Evolutionary conservation across 2,113 vertebrate genomes (phyloP).

Genomic region (Myanophis thanlyinensis): DNA sequence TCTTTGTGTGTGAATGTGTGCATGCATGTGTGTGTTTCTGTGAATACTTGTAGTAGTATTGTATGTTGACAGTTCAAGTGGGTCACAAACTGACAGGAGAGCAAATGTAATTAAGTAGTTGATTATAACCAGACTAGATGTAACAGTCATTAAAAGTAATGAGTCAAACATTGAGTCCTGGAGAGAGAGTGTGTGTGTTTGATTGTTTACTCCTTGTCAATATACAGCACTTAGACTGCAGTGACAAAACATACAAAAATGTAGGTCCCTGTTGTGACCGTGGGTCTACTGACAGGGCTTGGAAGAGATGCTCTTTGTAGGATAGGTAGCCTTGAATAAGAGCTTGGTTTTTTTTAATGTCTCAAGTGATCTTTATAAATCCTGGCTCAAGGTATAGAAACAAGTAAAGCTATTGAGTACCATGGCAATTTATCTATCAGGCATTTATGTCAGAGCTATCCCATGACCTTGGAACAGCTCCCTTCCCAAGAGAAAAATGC

Average conservation of each 20-base stretch:
- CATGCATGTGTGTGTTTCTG: not conserved
- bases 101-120: not conserved
- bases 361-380: not conserved
- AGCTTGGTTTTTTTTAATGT: not conserved
- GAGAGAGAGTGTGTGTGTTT: not conserved
- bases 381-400: not conserved
- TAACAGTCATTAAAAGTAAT: not conserved
- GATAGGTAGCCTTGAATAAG: not conserved
- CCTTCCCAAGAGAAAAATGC: not conserved
- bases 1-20: not conserved
- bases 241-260: not conserved
- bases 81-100: not conserved
- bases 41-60: not conserved
- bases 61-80: not conserved
- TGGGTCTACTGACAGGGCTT: not conserved
- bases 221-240: not conserved
- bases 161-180: not conserved
- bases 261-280: not conserved
- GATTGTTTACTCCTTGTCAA: not conserved
- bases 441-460: constrained; percentile 7
- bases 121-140: not conserved
- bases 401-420: not conserved
- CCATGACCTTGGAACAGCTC: not conserved
- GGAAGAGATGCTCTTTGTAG: not conserved
- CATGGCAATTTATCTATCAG: not conserved